These are phyloP conservation scores for Falco peregrinus DNA, from an alignment of 2,797 vertebrate genomes.

Conservation along the genomic window DNA sequence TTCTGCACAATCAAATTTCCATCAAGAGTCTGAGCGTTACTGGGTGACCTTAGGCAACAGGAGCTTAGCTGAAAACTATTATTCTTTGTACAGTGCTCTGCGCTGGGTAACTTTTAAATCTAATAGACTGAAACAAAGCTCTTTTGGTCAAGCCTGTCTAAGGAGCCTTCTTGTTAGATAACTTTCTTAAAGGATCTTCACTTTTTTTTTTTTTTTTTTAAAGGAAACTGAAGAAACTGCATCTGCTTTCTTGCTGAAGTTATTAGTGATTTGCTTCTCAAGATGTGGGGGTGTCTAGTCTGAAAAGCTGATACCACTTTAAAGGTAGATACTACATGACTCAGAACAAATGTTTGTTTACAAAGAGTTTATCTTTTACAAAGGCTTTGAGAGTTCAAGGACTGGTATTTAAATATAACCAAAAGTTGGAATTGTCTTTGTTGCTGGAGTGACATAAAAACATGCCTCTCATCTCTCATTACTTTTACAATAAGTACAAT, in stretches of 20 bases:
- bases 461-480: not conserved
- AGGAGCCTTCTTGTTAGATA: not conserved
- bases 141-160: not conserved
- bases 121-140: not conserved
- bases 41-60: not conserved
- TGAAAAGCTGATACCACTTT: not conserved
- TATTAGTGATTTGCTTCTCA: not conserved
- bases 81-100: not conserved
- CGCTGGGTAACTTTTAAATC: not conserved
- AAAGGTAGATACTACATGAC: not conserved
- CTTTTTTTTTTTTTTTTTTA: not conserved
- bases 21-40: not conserved
- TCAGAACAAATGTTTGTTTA: not conserved
- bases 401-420: not conserved
- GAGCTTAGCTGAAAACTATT: not conserved
- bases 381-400: not conserved
- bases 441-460: not conserved
- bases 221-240: not conserved
- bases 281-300: not conserved
- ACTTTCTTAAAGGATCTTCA: not conserved
- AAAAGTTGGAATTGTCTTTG: not conserved
- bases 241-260: not conserved
- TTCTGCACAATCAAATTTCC: not conserved
- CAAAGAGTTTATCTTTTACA: not conserved
- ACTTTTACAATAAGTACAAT: not conserved